Conservation (phyloP, 2,888 invertebrate genomes). For the Pycnomerus fuliginosus region DNA sequence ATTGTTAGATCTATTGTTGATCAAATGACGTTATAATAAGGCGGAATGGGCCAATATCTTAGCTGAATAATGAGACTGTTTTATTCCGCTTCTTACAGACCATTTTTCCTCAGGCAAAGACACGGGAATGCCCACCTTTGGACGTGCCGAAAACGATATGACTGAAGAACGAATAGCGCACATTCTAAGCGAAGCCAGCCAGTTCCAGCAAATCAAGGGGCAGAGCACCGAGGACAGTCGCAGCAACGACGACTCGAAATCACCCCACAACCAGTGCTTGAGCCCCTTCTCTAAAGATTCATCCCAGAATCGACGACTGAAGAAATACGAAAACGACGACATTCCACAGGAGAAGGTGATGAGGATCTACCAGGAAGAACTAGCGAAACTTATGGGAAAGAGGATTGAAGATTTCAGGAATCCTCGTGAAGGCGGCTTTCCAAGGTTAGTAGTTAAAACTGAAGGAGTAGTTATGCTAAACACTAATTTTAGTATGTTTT, state of each 20-base stretch:
- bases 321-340: constrained; percentile 90
- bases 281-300: constrained; percentile 79
- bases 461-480: constrained; percentile 46
- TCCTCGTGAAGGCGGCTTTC: constrained; percentile 74
- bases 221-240: constrained; percentile 62
- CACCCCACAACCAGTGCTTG: constrained; percentile 74
- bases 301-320: constrained; percentile 72
- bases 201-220: constrained; percentile 70
- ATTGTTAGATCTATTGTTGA: too few species aligned
- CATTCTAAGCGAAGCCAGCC: constrained; percentile 90
- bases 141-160: constrained; percentile 70
- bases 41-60: too few species aligned
- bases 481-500: constrained; percentile 69
- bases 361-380: constrained; percentile 91
- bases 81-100: constrained; percentile 47
- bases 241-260: constrained; percentile 80
- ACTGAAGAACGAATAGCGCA: constrained; percentile 92
- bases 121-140: constrained; percentile 74
- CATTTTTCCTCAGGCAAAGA: constrained; percentile 73
- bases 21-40: too few species aligned
- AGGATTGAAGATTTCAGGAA: constrained; percentile 73
- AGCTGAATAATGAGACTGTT: constrained; percentile 22
- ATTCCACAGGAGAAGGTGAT: constrained; percentile 96
- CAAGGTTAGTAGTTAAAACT: constrained; percentile 62
- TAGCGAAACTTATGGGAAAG: constrained; percentile 87